phyloP scores from a whole-genome alignment of 1,140 invertebrate species.

The Drosophila persimilis region DNA sequence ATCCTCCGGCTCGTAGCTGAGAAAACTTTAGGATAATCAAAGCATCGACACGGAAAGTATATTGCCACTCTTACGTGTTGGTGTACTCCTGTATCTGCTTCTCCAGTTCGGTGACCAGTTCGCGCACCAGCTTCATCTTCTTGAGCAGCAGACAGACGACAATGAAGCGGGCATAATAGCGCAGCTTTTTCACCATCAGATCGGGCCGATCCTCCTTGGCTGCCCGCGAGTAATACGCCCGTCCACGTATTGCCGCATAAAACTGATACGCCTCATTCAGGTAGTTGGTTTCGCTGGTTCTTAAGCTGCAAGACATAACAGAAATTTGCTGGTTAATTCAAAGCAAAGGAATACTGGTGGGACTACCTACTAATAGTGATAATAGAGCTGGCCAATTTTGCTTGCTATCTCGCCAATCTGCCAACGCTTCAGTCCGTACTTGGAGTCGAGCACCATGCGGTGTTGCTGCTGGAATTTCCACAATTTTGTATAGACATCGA shows the following conservation, averaged over 20 bases:
- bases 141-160: conserved; percentile 97
- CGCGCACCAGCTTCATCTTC: conserved; percentile 96
- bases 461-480: conserved; percentile 99
- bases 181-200: conserved; percentile 98
- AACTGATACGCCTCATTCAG: conserved; percentile 98
- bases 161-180: conserved; percentile 98
- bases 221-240: conserved; percentile 97
- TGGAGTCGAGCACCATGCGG: conserved; percentile 94
- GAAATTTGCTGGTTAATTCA: not conserved
- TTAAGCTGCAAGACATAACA: conserved; percentile 85
- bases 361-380: conserved; percentile 97
- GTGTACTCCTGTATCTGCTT: conserved; percentile 97
- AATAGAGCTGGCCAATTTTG: conserved; percentile 99
- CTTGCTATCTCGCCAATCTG: conserved; percentile 99
- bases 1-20: conserved; percentile 95
- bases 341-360: not conserved
- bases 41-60: conserved; percentile 24
- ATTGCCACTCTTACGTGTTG: conserved; percentile 85
- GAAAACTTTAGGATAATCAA: conserved; percentile 17
- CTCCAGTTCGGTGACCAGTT: conserved; percentile 95
- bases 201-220: conserved; percentile 97
- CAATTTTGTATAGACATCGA: conserved; percentile 98
- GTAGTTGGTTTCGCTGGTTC: conserved; percentile 98
- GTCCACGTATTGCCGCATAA: conserved; percentile 96
- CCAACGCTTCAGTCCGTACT: conserved; percentile 98